A percentile compares a stretch with the other conserved stretches of the same genome.
phyloP scores from a whole-genome alignment of 2,888 invertebrate species.

The Trachelus tabidus region DNA sequence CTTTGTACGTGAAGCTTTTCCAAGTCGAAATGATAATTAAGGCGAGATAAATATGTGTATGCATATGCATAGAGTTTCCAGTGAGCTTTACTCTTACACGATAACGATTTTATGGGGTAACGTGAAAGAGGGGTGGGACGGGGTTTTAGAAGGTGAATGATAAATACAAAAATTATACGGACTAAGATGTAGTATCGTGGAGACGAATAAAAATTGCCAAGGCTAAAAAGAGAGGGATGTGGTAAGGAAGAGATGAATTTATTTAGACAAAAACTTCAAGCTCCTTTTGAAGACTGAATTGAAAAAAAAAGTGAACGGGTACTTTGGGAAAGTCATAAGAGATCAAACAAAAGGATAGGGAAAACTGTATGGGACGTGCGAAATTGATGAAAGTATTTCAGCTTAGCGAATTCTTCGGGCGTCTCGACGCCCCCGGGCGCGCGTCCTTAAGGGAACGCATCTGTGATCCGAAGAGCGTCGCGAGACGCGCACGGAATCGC shows the following conservation, averaged over 20 bases:
- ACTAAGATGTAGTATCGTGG: background rate
- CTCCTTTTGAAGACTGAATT: background rate
- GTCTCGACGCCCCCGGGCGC: conserved; percentile 39
- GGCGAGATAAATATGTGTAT: background rate
- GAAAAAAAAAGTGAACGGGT: background rate
- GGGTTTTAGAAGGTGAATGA: background rate
- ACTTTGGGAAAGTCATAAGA: background rate
- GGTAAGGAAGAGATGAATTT: background rate
- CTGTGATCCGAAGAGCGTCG: conserved; percentile 17
- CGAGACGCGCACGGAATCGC: conserved; percentile 37
- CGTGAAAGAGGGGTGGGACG: background rate
- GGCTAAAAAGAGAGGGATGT: background rate
- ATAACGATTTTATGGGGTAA: background rate
- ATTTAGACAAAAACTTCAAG: background rate
- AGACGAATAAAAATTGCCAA: background rate
- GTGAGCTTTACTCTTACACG: background rate
- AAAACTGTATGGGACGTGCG: conserved; percentile 35
- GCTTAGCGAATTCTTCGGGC: conserved; percentile 17
- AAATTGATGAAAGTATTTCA: conserved; percentile 59
- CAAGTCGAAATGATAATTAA: background rate
- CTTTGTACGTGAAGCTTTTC: background rate
- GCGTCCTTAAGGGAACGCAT: conserved; percentile 21
- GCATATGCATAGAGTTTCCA: background rate
- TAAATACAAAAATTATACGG: background rate
- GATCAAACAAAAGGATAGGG: background rate